Evolutionary conservation across 2,888 invertebrate species (phyloP), one percentile per base, ranked within the genome.

Genomic region (Brachycybe producta): DNA sequence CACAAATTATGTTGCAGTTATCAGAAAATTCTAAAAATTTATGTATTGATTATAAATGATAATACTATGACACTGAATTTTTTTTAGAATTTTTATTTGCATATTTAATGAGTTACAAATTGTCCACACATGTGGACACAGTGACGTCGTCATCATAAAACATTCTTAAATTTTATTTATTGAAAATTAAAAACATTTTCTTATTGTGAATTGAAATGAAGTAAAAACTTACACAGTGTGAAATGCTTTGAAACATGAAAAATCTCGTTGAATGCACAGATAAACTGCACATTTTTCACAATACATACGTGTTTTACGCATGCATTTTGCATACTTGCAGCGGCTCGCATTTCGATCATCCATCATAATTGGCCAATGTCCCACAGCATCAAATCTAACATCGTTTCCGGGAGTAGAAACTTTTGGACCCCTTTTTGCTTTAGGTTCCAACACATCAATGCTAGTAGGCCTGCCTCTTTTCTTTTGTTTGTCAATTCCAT

Each of bases 251-350:
- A 45, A 45, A n/a, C 45, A 45, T 21, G 32, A 34, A 13, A 5
- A 21, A 2, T 45, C 23, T 17, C 23, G 32, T 17, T 17, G 5
- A 2, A 47, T 11, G 28, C 47, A 47, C 5, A 47, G 27, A 27
- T 47, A 27, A 13, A 36, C 38, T 5, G 36, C 23, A 19, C 47
- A 47, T 36, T 47, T 47, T 38, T 36, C 24, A 38, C 47, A 47
- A 26, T n/a, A 21, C 5, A 26, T 26, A 5, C 23, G 13, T 2
- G 47, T 17, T n/a, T 27, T 35, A 19, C 23, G 7, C 24, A n/a
- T 38, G 17, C 47, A 47, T 1, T 17, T 24, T 2, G 24, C 7
- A 4, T 7, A 15, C 17, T 39, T 47, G 15, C 47, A 47, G 1
- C 27, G 36, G 5, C 15, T 15, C 2, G 38, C 17, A n/a, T 43